Evolutionary conservation across 2,797 vertebrate genomes (phyloP).

Genomic region (Glyptemys insculpta): DNA sequence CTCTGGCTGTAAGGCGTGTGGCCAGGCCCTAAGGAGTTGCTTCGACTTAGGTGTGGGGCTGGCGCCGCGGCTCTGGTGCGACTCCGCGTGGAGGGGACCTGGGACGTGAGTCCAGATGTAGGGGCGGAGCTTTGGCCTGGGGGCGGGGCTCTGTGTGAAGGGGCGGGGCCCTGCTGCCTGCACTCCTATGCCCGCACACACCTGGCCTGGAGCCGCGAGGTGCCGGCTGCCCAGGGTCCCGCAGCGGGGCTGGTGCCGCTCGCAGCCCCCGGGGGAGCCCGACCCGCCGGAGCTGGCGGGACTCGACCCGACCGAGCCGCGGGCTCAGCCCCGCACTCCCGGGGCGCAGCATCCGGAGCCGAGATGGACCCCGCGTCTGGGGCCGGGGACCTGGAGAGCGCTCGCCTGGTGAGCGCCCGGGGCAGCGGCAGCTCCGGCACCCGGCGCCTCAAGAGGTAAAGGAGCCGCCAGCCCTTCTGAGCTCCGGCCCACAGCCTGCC

Average conservation of each 20-base stretch:
- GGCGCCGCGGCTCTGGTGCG: no score
- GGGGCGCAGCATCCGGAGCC: background rate
- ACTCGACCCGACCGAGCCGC: no score
- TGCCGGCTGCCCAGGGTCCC: background rate
- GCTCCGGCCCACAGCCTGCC: background rate
- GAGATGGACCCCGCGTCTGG: conserved; percentile 38
- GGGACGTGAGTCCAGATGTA: background rate
- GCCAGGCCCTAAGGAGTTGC: no score
- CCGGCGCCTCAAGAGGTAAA: conserved; percentile 80
- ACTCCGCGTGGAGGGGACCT: background rate
- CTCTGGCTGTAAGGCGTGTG: no score
- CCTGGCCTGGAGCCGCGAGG: no score
- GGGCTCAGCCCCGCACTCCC: background rate
- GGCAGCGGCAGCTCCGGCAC: conserved; percentile 33
- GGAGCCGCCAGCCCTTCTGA: background rate
- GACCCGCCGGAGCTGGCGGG: background rate
- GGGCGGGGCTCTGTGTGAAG: background rate
- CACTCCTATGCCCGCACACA: background rate
- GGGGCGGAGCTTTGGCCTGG: background rate
- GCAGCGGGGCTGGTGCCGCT: background rate
- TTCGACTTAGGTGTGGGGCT: no score
- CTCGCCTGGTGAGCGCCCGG: conserved; percentile 37
- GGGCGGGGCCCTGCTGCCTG: background rate
- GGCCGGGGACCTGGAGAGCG: background rate
- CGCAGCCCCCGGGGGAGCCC: background rate